Conservation (phyloP, 2,797 vertebrate species). For the Heliangelus exortis region DNA sequence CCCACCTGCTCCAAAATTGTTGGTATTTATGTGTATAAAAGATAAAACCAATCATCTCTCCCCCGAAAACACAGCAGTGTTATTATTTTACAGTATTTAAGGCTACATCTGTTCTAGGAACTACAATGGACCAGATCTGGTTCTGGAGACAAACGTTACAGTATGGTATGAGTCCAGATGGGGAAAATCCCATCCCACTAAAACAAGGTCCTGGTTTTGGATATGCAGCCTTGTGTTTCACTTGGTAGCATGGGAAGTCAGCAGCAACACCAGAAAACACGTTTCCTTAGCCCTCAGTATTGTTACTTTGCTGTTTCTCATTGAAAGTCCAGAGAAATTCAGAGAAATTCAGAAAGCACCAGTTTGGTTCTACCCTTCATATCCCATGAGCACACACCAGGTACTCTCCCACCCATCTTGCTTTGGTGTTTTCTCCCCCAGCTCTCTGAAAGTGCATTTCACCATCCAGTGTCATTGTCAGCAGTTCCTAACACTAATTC, state of each 20-base stretch:
- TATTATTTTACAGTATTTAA: background rate
- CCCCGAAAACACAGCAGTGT: slow-evolving; percentile 5
- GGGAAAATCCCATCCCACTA: background rate
- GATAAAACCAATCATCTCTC: slow-evolving; percentile 6
- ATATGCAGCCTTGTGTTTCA: background rate
- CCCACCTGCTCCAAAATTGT: background rate
- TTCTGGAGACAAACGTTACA: background rate
- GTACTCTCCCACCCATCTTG: background rate
- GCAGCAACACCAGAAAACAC: background rate
- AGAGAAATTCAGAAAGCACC: background rate
- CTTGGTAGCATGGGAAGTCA: accelerated
- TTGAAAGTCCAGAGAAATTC: background rate
- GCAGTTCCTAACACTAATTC: background rate
- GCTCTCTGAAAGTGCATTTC: background rate
- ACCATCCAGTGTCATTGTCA: background rate
- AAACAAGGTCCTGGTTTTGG: background rate
- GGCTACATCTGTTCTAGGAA: background rate
- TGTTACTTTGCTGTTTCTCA: background rate
- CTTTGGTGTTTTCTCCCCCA: background rate
- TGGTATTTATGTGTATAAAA: background rate
- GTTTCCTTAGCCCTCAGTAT: background rate
- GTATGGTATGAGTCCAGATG: accelerated
- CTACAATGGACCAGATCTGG: background rate
- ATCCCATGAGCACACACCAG: accelerated
- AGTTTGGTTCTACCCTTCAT: accelerated